Evolutionary conservation across 1,140 invertebrate species (phyloP).

Genomic region (Drosophila azteca): DNA sequence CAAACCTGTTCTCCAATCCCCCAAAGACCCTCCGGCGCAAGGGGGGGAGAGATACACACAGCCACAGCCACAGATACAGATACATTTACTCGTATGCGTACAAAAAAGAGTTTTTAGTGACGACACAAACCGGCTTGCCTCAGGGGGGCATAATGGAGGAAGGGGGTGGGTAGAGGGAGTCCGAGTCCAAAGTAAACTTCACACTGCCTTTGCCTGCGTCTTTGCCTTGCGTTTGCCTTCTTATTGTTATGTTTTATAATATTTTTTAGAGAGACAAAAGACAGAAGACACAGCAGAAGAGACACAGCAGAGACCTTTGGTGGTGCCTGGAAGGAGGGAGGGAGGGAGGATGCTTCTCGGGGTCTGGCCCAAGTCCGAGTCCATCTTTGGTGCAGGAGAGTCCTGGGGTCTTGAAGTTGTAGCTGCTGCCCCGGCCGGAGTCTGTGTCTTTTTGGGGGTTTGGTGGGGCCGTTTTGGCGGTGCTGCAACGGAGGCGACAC

Average conservation of each 20-base stretch:
- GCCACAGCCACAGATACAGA: slow-evolving; percentile 2
- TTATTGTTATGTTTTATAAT: slow-evolving; percentile 82
- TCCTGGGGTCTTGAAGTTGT: too few relatives aligned
- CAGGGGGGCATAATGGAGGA: too few relatives aligned
- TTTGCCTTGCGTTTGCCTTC: slow-evolving; percentile 53
- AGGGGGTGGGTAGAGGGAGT: too few relatives aligned
- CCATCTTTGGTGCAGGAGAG: background rate
- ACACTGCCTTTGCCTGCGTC: slow-evolving; percentile 59
- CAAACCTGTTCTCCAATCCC: slow-evolving; percentile 58
- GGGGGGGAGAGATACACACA: slow-evolving; percentile 12
- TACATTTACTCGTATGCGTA: too few relatives aligned
- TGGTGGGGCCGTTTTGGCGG: background rate
- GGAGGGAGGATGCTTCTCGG: background rate
- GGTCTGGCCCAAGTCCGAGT: background rate
- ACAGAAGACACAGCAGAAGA: slow-evolving; percentile 33
- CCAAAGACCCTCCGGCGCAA: slow-evolving; percentile 19
- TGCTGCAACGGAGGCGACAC: slow-evolving; percentile 61
- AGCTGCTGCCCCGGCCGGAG: too few relatives aligned
- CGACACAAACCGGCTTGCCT: slow-evolving; percentile 74
- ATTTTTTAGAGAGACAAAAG: slow-evolving; percentile 71
- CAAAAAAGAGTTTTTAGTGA: slow-evolving; percentile 63
- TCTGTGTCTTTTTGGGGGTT: too few relatives aligned
- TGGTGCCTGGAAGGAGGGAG: slow-evolving; percentile 15
- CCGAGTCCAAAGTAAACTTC: slow-evolving; percentile 61
- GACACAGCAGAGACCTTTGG: slow-evolving; percentile 26